Evolutionary conservation across 2,888 invertebrate species (phyloP).

Genomic region (Cheilosia scutellata): DNA sequence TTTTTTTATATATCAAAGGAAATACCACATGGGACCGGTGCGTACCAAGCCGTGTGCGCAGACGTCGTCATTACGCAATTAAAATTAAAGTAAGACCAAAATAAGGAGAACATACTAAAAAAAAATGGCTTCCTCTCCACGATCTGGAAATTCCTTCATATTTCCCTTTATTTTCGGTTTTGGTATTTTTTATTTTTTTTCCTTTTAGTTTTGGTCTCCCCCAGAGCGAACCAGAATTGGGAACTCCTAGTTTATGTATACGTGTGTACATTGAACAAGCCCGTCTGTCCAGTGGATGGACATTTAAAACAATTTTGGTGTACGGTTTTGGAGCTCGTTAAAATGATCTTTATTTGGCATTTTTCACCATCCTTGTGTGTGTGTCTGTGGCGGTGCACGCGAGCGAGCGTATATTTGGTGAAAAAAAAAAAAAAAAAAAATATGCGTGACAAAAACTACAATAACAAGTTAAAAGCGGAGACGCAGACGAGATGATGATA

Average conservation of each 20-base stretch:
- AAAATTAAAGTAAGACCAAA: slow-evolving; percentile 21
- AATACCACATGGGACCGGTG: slow-evolving; percentile 7
- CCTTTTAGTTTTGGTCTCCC: slow-evolving; percentile 13
- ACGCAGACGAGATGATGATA: slow-evolving; percentile 49
- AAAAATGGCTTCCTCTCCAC: slow-evolving; percentile 33
- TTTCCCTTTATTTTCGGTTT: slow-evolving; percentile 35
- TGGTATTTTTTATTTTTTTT: neutral
- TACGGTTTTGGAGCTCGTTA: slow-evolving; percentile 77
- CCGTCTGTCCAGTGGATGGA: slow-evolving; percentile 34
- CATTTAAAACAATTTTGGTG: slow-evolving; percentile 63
- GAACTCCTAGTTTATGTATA: slow-evolving; percentile 28
- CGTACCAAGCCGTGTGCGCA: slow-evolving; percentile 20
- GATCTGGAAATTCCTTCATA: slow-evolving; percentile 46
- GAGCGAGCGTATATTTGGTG: slow-evolving; percentile 9
- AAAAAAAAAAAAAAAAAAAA: slow-evolving; percentile 38
- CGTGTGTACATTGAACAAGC: slow-evolving; percentile 18
- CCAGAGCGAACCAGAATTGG: slow-evolving; percentile 30
- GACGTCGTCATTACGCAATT: slow-evolving; percentile 69
- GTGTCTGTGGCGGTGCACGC: neutral
- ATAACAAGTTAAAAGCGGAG: slow-evolving; percentile 7
- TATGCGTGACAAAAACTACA: slow-evolving; percentile 40
- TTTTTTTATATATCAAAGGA: slow-evolving; percentile 11
- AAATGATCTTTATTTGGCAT: slow-evolving; percentile 77
- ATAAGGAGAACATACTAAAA: neutral
- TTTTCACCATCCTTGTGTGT: slow-evolving; percentile 55